phyloP scores from a whole-genome alignment of 2,888 invertebrate species.

The Carabus problematicus region DNA sequence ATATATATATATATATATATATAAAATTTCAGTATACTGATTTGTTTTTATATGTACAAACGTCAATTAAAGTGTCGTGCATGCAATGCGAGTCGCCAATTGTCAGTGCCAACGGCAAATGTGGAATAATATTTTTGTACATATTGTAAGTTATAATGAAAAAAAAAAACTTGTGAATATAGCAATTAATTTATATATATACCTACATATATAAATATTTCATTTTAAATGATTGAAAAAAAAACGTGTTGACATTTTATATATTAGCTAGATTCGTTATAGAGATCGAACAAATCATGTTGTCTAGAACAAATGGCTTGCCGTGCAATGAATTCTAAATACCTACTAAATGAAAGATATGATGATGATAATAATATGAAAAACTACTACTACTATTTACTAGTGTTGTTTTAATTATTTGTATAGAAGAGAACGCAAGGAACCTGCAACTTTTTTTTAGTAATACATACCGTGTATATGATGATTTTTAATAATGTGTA shows the following conservation, averaged over 20 bases:
- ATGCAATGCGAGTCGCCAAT: conserved; percentile 4
- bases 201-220: conserved; percentile 60
- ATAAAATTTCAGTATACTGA: conserved; percentile 46
- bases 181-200: conserved; percentile 60
- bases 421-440: background rate
- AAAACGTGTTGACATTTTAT: conserved; percentile 60
- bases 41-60: conserved; percentile 60
- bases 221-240: conserved; percentile 59
- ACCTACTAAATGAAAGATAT: conserved; percentile 35
- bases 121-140: conserved; percentile 65
- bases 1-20: no score
- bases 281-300: conserved; percentile 57
- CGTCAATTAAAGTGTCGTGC: conserved; percentile 60
- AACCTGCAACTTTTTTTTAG: background rate
- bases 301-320: conserved; percentile 62
- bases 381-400: no score
- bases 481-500: conserved; percentile 48
- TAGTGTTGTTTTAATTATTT: background rate
- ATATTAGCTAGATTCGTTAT: conserved; percentile 60
- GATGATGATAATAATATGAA: background rate
- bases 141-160: conserved; percentile 62
- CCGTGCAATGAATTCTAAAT: conserved; percentile 53
- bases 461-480: conserved; percentile 44
- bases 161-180: conserved; percentile 61
- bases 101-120: conserved; percentile 54